A percentile compares a stretch with the other conserved stretches of the same genome.
Evolutionary conservation across 1,140 invertebrate species (phyloP).

Genomic region (Diprion similis): DNA sequence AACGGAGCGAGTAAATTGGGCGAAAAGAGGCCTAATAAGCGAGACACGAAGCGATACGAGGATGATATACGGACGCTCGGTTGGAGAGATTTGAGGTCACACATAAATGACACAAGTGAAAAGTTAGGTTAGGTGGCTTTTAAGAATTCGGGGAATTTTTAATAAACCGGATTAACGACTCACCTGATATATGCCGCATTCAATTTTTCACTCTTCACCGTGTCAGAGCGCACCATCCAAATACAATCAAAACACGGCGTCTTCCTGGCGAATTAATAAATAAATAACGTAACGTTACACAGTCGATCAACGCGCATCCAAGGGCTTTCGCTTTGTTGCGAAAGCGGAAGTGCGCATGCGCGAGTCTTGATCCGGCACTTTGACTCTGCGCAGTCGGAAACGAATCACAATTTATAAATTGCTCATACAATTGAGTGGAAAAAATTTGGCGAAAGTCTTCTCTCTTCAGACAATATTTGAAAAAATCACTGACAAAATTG

Average conservation of each 20-base stretch:
- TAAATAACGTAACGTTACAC: conserved; percentile 4
- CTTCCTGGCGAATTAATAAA: neutral
- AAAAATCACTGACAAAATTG: no score
- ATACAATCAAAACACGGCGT: neutral
- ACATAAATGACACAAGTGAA: neutral
- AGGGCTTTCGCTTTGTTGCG: conserved; percentile 19
- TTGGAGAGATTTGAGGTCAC: neutral
- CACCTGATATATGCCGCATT: conserved; percentile 9
- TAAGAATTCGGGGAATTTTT: neutral
- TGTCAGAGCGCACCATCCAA: neutral
- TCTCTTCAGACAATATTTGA: no score
- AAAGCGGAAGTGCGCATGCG: neutral
- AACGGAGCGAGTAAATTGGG: no score
- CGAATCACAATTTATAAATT: no score
- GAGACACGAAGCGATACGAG: no score
- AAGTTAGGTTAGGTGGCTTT: neutral
- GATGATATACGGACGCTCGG: neutral
- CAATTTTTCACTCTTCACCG: neutral
- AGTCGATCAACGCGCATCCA: conserved; percentile 11
- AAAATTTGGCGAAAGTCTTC: no score
- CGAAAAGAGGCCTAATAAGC: no score
- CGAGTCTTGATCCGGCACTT: neutral
- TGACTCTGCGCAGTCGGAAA: no score
- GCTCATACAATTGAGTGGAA: no score
- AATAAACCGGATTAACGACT: neutral